phyloP scores from a whole-genome alignment of 2,113 vertebrate species.

The Plotosus lineatus region DNA sequence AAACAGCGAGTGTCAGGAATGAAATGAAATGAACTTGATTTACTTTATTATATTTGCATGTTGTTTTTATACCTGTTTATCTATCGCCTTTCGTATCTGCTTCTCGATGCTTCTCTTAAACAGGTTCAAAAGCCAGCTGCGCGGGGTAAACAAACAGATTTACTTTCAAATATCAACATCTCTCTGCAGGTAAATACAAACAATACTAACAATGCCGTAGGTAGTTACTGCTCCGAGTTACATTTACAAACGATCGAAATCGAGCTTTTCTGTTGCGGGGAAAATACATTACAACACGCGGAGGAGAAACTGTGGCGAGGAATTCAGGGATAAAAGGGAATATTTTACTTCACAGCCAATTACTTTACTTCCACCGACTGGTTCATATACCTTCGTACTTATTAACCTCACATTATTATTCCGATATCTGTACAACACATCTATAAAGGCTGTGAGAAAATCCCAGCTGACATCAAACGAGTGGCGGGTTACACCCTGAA shows the following conservation, averaged over 20 bases:
- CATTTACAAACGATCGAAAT: background rate
- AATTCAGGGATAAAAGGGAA: background rate
- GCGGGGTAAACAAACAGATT: background rate
- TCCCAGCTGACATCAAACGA: too few relatives aligned
- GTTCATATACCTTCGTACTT: too few relatives aligned
- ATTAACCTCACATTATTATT: too few relatives aligned
- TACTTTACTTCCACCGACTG: too few relatives aligned
- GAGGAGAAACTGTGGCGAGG: background rate
- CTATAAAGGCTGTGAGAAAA: too few relatives aligned
- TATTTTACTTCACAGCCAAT: background rate
- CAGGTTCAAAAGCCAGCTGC: constrained; percentile 77
- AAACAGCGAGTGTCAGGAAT: constrained; percentile 40
- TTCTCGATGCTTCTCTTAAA: constrained; percentile 61
- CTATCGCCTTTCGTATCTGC: constrained; percentile 55
- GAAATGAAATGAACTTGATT: background rate
- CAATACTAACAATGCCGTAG: background rate
- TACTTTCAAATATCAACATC: background rate
- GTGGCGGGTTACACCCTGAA: too few relatives aligned
- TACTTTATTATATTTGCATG: background rate
- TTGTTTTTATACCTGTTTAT: constrained; percentile 65
- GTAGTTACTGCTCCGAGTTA: background rate
- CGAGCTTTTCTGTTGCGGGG: background rate
- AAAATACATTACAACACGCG: background rate
- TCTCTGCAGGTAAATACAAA: background rate
- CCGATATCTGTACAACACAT: too few relatives aligned